phyloP scores from a whole-genome alignment of 2,888 invertebrate genomes.

The Microchrysa polita region DNA sequence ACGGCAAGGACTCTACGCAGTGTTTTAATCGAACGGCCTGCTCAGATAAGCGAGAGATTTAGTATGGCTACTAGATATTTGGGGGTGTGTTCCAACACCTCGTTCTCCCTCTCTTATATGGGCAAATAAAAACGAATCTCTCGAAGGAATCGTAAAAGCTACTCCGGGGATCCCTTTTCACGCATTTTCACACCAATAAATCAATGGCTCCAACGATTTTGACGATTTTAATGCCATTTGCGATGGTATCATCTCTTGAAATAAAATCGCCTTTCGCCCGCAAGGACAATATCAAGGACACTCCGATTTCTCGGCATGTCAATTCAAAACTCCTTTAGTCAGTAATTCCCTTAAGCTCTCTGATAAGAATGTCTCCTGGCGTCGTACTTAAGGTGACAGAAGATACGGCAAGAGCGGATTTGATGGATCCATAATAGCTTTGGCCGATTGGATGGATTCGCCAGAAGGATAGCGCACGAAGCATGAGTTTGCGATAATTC shows the following conservation, averaged over 20 bases:
- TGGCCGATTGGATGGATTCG: no score
- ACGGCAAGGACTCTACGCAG: no score
- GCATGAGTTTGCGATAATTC: neutral
- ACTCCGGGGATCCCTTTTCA: neutral
- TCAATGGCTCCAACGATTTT: neutral
- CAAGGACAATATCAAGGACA: conserved; percentile 5
- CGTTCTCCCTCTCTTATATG: neutral
- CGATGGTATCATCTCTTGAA: conserved; percentile 3
- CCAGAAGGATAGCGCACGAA: no score
- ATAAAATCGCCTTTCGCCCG: neutral
- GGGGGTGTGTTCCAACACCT: neutral
- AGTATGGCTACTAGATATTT: neutral
- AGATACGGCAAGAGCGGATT: conserved; percentile 4
- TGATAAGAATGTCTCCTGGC: conserved; percentile 16
- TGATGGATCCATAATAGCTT: no score
- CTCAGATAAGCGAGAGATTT: neutral
- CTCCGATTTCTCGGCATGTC: conserved; percentile 1
- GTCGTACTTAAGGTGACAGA: neutral
- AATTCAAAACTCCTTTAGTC: conserved; percentile 15
- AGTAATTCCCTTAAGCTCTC: neutral
- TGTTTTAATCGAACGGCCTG: no score
- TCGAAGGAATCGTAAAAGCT: neutral
- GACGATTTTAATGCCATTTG: conserved; percentile 2
- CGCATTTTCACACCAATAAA: neutral
- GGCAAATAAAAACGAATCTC: neutral